Conservation (phyloP, 2,797 vertebrate species). For the Falco berigora region DNA sequence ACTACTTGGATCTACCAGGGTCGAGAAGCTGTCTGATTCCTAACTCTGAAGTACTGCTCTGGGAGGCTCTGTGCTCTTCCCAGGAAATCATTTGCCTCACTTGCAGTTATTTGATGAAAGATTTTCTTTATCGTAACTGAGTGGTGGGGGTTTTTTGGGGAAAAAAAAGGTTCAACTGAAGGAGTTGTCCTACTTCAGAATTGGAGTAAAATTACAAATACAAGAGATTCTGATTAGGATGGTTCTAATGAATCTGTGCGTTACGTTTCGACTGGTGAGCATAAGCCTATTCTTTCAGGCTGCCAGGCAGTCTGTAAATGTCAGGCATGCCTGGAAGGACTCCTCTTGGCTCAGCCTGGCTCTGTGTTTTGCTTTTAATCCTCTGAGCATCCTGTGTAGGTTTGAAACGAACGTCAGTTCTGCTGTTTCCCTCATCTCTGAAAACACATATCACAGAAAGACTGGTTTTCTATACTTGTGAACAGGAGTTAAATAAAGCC, state of each 20-base stretch:
- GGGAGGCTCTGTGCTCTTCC: not conserved
- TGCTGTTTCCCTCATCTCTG: not conserved
- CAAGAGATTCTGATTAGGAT: not conserved
- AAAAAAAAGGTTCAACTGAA: not conserved
- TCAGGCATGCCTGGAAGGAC: not conserved
- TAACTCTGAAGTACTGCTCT: not conserved
- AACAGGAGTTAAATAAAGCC: not conserved
- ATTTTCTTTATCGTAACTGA: not conserved
- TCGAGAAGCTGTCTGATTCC: not conserved
- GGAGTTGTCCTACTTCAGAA: not conserved
- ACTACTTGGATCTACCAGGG: not conserved
- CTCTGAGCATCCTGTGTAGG: not conserved
- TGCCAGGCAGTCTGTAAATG: not conserved
- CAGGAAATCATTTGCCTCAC: not conserved
- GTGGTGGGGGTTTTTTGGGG: accelerated
- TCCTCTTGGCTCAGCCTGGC: not conserved
- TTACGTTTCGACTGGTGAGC: not conserved
- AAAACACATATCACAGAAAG: not conserved
- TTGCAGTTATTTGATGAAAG: not conserved
- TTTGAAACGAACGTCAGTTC: not conserved
- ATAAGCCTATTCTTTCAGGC: not conserved
- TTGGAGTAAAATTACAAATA: not conserved
- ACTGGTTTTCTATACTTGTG: not conserved
- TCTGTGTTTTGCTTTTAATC: not conserved
- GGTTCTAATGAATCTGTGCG: not conserved